Evolutionary conservation across 2,797 vertebrate species (phyloP).

Genomic region (Xiphorhynchus erythropygius): DNA sequence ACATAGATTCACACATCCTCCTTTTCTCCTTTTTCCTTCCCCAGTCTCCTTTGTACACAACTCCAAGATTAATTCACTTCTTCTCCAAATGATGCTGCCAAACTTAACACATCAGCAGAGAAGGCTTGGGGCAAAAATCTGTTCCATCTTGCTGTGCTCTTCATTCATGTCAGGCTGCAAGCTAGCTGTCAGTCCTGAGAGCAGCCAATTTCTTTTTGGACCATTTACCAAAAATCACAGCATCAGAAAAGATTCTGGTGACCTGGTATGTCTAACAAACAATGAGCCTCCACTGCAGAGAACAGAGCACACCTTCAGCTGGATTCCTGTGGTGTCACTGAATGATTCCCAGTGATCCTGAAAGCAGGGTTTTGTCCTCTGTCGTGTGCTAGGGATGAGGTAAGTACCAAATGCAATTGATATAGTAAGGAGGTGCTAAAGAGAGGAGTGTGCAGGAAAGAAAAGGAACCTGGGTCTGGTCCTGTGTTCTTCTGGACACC

Average conservation of each 20-base stretch:
- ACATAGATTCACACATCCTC: conserved; percentile 30
- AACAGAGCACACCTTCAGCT: neutral
- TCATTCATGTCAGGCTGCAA: conserved; percentile 7
- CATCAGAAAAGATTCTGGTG: neutral
- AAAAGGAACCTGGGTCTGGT: neutral
- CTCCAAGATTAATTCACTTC: neutral
- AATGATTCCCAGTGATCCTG: neutral
- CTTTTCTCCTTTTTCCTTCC: rapidly evolving
- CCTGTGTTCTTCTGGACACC: neutral
- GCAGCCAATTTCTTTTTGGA: neutral
- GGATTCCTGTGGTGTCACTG: neutral
- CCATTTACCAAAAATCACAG: neutral
- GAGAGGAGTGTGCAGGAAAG: neutral
- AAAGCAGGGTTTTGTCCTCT: neutral
- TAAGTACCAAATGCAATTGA: neutral
- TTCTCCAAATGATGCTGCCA: conserved; percentile 18
- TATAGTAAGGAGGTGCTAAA: neutral
- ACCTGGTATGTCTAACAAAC: neutral
- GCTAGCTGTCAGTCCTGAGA: conserved; percentile 9
- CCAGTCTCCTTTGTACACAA: neutral
- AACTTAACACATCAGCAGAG: conserved; percentile 37
- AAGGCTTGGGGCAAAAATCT: conserved; percentile 32
- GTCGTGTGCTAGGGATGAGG: neutral
- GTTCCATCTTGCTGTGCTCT: neutral
- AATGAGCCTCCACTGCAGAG: rapidly evolving